phyloP scores from a whole-genome alignment of 2,113 vertebrate species.

The Pelvicachromis taeniatus region DNA sequence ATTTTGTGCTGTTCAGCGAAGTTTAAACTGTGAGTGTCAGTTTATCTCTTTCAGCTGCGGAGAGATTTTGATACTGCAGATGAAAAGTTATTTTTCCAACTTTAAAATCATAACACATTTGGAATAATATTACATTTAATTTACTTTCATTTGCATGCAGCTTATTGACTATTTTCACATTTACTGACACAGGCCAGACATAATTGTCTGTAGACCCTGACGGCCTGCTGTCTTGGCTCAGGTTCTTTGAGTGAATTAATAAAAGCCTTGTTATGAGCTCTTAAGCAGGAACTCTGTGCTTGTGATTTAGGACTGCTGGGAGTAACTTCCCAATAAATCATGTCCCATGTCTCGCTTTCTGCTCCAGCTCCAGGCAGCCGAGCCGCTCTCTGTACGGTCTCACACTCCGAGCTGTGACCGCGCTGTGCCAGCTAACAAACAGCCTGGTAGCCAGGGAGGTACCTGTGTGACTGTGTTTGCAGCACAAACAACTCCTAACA shows the following conservation, averaged over 20 bases:
- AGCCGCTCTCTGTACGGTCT: constrained; percentile 17
- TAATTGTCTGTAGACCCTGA: neutral
- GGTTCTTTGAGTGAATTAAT: accelerated
- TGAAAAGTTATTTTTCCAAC: neutral
- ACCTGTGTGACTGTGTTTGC: constrained; percentile 13
- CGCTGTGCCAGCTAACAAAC: constrained; percentile 36
- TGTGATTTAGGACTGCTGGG: neutral
- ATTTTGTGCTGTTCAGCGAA: neutral
- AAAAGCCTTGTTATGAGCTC: neutral
- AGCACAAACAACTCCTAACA: neutral
- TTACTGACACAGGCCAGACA: neutral
- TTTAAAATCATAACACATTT: neutral
- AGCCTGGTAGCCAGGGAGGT: constrained; percentile 51
- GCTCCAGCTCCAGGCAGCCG: constrained; percentile 43
- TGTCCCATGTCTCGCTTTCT: constrained; percentile 35
- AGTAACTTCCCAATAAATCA: neutral
- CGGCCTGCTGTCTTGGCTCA: neutral
- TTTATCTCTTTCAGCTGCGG: neutral
- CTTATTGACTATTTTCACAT: neutral
- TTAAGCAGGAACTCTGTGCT: neutral
- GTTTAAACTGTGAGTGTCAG: neutral
- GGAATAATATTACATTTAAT: neutral
- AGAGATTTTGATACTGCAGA: neutral
- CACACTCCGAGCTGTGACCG: constrained; percentile 10
- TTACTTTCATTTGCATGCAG: neutral